Evolutionary conservation across 2,888 invertebrate genomes (phyloP).

Genomic region (Isotomurus palustris): DNA sequence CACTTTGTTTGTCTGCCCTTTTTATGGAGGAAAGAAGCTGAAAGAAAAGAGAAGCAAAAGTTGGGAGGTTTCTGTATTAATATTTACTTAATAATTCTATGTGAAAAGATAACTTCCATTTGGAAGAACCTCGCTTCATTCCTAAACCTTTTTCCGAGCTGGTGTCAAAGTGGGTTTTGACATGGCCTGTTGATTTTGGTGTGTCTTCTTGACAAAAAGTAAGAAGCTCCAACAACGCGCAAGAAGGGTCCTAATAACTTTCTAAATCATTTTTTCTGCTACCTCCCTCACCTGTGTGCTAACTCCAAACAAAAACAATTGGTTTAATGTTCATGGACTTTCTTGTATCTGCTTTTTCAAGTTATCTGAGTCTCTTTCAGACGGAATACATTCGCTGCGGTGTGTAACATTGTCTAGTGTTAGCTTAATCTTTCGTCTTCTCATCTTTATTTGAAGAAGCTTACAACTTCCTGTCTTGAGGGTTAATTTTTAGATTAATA

Average conservation of each 20-base stretch:
- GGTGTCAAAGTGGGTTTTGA: conserved; percentile 7
- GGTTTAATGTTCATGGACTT: neutral
- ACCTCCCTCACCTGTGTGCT: neutral
- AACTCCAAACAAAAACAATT: neutral
- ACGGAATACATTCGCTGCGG: too few species aligned
- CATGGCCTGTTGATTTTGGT: conserved; percentile 11
- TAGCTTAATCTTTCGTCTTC: too few species aligned
- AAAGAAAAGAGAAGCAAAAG: too few species aligned
- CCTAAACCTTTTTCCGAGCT: conserved; percentile 4
- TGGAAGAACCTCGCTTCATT: neutral
- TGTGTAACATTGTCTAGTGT: too few species aligned
- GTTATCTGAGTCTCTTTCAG: too few species aligned
- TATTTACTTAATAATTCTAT: conserved; percentile 2
- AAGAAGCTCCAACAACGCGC: neutral
- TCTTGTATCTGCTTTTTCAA: neutral
- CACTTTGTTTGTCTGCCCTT: neutral
- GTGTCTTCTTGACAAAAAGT: neutral
- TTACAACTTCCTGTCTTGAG: too few species aligned
- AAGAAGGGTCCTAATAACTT: too few species aligned
- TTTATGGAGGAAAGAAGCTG: neutral
- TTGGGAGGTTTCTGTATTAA: conserved; percentile 3
- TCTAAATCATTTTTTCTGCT: too few species aligned
- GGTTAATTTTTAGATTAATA: too few species aligned
- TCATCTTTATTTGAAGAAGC: too few species aligned
- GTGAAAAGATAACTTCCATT: too few species aligned